phyloP scores from a whole-genome alignment of 2,113 vertebrate species.

The Myocastor coypus region DNA sequence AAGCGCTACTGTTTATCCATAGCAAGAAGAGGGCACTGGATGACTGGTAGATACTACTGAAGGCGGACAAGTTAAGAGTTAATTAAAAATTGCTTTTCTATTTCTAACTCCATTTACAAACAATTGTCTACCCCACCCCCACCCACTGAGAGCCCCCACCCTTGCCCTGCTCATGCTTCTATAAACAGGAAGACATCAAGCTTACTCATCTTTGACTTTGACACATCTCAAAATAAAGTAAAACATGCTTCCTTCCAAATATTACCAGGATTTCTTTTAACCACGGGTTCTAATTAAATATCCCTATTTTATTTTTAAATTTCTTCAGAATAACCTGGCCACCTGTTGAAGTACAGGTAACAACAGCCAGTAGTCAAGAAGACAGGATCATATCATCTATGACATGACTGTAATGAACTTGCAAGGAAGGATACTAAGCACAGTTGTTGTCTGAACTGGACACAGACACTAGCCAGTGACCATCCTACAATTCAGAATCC shows the following conservation, averaged over 20 bases:
- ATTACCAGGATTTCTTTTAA: slow-evolving; percentile 38
- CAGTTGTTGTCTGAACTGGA: background rate
- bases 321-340: slow-evolving; percentile 26
- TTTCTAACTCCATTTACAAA: slow-evolving; percentile 10
- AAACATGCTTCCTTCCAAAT: slow-evolving; percentile 51
- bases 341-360: background rate
- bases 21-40: background rate
- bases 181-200: slow-evolving; percentile 35
- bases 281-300: slow-evolving; percentile 42
- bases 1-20: background rate
- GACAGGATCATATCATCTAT: background rate
- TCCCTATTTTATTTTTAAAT: background rate
- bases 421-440: background rate
- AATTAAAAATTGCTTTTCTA: background rate
- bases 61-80: background rate
- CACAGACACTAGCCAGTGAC: background rate
- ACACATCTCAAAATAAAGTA: slow-evolving; percentile 41
- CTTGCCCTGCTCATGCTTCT: background rate
- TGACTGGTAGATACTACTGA: background rate
- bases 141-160: background rate
- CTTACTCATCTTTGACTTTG: slow-evolving; percentile 36
- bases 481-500: slow-evolving; percentile 30
- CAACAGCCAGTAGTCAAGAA: background rate
- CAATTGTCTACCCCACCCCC: background rate
- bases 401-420: background rate